Evolutionary conservation across 2,888 invertebrate species (phyloP).

Genomic region (Melitaea athalia): DNA sequence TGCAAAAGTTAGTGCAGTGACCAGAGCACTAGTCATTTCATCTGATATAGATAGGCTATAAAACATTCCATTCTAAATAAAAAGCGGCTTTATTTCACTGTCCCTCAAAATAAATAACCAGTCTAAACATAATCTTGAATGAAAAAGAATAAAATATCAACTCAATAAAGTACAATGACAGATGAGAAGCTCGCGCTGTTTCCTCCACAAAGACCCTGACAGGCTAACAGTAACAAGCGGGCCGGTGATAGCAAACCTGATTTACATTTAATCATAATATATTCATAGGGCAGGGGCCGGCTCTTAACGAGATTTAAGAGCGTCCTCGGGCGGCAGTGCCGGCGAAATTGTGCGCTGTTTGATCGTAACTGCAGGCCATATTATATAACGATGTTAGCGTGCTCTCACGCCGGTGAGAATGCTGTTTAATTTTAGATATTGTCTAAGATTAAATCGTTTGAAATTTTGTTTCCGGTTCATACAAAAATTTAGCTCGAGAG

Average conservation of each 20-base stretch:
- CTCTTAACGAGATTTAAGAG: slow-evolving; percentile 18
- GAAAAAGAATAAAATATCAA: too few species aligned
- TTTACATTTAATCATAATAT: slow-evolving; percentile 25
- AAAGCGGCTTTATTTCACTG: too few species aligned
- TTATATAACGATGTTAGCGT: neutral
- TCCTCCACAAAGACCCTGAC: neutral
- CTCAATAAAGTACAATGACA: neutral
- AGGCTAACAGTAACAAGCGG: neutral
- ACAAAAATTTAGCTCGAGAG: neutral
- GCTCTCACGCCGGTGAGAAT: neutral
- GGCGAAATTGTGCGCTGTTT: slow-evolving; percentile 1
- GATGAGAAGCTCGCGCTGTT: neutral
- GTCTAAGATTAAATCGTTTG: neutral
- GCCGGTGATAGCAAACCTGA: slow-evolving; percentile 14
- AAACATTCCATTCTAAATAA: too few species aligned
- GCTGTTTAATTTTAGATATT: neutral
- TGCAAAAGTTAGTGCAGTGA: too few species aligned
- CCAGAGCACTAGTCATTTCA: too few species aligned
- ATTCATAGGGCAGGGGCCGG: slow-evolving; percentile 23
- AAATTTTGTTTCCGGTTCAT: neutral
- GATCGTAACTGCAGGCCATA: slow-evolving; percentile 3
- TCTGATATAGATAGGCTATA: too few species aligned
- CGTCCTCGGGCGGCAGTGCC: slow-evolving; percentile 10
- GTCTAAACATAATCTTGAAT: too few species aligned
- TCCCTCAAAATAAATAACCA: too few species aligned